A percentile compares a stretch with the other conserved stretches of the same genome.
Conservation (phyloP, 2,797 vertebrate genomes). For the Anguilla megastoma region DNA sequence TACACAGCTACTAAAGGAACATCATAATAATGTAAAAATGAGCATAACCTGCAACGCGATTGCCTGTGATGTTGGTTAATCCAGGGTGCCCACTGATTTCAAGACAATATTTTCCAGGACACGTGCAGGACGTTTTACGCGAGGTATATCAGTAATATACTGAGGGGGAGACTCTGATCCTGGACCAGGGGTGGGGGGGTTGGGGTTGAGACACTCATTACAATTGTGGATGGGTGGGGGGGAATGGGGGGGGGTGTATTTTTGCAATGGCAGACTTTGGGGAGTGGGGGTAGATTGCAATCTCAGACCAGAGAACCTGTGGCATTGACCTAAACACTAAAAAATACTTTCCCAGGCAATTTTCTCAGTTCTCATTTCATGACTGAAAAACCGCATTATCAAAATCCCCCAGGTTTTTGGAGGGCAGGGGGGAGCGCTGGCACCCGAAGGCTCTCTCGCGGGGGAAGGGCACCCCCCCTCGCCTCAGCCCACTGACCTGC, state of each 20-base stretch:
- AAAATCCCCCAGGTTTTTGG: neutral
- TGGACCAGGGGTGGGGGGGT: neutral
- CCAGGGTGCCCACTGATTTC: no score
- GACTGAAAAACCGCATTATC: neutral
- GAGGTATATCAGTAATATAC: neutral
- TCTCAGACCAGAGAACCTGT: no score
- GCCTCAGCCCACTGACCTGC: slow-evolving; percentile 23
- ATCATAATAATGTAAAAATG: neutral
- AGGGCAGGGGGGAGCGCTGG: neutral
- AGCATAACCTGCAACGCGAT: neutral
- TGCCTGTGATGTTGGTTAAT: no score
- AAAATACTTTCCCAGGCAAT: no score
- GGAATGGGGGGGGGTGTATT: no score
- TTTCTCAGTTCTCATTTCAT: no score
- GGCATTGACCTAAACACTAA: no score
- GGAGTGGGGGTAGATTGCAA: no score
- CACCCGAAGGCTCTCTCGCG: neutral
- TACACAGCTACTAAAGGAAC: neutral
- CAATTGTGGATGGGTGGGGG: no score
- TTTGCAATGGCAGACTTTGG: no score
- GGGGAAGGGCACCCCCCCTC: neutral
- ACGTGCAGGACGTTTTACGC: no score
- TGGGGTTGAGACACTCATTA: neutral
- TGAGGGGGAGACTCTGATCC: neutral
- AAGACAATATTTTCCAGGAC: no score